These are phyloP conservation scores for Hermetia illucens DNA, from an alignment of 1,140 invertebrate species.

Conservation along the genomic window DNA sequence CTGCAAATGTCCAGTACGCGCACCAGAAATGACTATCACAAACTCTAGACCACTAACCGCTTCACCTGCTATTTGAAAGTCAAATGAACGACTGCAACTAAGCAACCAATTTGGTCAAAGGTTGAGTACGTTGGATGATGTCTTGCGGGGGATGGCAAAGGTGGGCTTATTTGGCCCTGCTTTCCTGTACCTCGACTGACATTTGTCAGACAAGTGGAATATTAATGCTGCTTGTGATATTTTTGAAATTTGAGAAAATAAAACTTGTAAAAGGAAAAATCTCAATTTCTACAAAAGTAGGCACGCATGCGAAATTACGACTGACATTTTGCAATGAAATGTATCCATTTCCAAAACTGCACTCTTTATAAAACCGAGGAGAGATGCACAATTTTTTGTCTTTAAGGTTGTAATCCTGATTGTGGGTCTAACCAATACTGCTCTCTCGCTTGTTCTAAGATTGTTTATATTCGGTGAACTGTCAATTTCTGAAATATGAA, in stretches of 20 bases:
- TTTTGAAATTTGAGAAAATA: background rate
- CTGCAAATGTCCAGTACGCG: conserved; percentile 7
- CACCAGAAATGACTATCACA: background rate
- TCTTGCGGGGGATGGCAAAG: no score
- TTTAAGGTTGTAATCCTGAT: no score
- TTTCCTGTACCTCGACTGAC: no score
- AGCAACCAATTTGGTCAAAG: no score
- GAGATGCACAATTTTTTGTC: no score
- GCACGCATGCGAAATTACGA: background rate
- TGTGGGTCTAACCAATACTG: no score
- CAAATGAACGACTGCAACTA: background rate
- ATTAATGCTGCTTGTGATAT: background rate
- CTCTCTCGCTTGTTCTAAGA: no score
- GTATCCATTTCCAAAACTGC: background rate
- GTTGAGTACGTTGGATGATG: no score
- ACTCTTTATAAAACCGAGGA: background rate
- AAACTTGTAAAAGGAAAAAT: background rate
- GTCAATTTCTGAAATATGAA: background rate
- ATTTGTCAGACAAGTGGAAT: background rate
- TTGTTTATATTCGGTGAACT: no score
- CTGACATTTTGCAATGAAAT: background rate
- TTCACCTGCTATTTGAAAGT: background rate
- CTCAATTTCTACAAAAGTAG: background rate
- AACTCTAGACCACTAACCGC: background rate
- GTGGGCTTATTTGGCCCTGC: no score